Evolutionary conservation across 2,888 invertebrate species (phyloP).

Genomic region (Chirona hameri): DNA sequence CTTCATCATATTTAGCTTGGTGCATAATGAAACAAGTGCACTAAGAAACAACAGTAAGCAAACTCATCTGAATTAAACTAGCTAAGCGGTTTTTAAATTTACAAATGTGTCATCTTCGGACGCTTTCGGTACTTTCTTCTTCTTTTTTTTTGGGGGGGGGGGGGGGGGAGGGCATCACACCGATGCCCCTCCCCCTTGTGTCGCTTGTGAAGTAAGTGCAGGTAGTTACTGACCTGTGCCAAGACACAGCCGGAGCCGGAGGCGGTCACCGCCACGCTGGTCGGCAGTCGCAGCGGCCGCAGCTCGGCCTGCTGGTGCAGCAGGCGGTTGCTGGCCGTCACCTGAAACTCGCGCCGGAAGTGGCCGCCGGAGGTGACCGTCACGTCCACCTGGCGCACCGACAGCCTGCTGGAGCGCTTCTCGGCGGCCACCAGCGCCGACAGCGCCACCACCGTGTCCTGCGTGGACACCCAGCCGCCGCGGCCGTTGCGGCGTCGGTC

Average conservation of each 20-base stretch:
- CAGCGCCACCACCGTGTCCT: slow-evolving; percentile 35
- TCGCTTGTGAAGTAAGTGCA: too few relatives aligned
- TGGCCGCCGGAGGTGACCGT: background rate
- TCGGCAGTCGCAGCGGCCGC: slow-evolving; percentile 8
- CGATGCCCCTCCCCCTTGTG: too few relatives aligned
- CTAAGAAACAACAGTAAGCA: too few relatives aligned
- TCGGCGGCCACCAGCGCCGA: slow-evolving; percentile 30
- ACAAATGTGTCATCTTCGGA: too few relatives aligned
- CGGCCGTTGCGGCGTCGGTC: slow-evolving; percentile 61
- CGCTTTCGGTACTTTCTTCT: too few relatives aligned
- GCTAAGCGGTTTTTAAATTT: too few relatives aligned
- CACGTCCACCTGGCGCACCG: background rate
- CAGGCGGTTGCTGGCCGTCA: background rate
- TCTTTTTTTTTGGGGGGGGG: too few relatives aligned
- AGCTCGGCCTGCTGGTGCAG: slow-evolving; percentile 5
- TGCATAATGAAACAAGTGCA: too few relatives aligned
- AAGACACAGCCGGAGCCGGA: slow-evolving; percentile 30
- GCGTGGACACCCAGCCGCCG: slow-evolving; percentile 54
- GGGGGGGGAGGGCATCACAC: too few relatives aligned
- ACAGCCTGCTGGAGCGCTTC: background rate
- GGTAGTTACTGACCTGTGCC: slow-evolving; percentile 46
- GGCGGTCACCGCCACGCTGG: slow-evolving; percentile 14
- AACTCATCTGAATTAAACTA: too few relatives aligned
- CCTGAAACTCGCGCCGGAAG: background rate
- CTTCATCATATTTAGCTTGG: too few relatives aligned